Base-by-base conservation (phyloP, 2,113 vertebrate genomes). In the Triplophysa siluroides region DNA sequence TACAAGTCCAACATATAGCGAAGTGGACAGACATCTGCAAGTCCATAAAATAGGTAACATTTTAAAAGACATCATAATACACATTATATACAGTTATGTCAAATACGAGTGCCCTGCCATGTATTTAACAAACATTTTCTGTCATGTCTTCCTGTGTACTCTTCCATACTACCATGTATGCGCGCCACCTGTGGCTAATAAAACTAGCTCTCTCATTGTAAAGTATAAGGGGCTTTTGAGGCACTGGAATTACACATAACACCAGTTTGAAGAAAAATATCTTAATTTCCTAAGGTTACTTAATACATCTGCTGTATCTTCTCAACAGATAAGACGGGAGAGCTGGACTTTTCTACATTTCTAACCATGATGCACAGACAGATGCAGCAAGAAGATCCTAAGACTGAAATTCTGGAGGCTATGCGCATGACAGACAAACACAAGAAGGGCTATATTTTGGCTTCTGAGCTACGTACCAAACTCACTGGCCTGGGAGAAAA, bases 341-440 rank as follows among this genome's bases (percentile, higher is more conserved):
- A 96, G 84, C n/a, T 99, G 90, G 98, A 99, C 80, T 99, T 99
- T 90, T 99, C 97, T 12, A 94, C 93, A 0, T 99, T 99, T 89
- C 93, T 99, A 84, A 95, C 90, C 14, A 95, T 99, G 62, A 98
- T 98, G 94, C 94, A 99, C 89, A 88, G 89, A 29, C 97, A 99
- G 85, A 93, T 89, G 71, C 95, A 96, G 85, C 97, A 99, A 83
- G 96, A 99, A 78, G 94, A 97, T 56, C 96, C 96, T 0, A 89
- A 93, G 87, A 82, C 72, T 1, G 97, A 99, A 84, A 98, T 99
- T 88, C 91, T 97, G 76, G 86, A 92, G 0, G 97, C 98, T 13
- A 83, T 99, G 91, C 79, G 93, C 85, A 98, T 98, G 98, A 89
- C 94, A 0, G 98, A 99, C 93, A 92, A 93, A 80, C 94, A 96